phyloP scores from a whole-genome alignment of 2,113 vertebrate genomes.

The Onychorhynchus coronatus region DNA sequence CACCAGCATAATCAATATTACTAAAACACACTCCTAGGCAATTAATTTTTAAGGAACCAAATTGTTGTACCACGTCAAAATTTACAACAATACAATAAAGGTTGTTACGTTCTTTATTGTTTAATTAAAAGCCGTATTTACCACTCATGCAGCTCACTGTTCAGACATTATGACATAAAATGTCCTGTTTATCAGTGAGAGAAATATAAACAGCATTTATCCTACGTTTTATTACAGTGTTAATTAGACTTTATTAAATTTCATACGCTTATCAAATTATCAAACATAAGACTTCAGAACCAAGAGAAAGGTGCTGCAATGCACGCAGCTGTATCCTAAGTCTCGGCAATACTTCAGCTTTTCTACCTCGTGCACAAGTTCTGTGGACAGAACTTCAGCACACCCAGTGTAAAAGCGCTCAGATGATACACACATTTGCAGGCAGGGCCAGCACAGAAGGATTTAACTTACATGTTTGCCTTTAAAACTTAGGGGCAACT shows the following conservation, averaged over 20 bases:
- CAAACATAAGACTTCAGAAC: not conserved
- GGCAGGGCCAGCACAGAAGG: not conserved
- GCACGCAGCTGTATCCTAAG: not conserved
- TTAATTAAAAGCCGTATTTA: slow-evolving; percentile 85
- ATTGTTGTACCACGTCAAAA: slow-evolving; percentile 73
- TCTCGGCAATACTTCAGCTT: not conserved
- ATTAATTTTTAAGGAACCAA: slow-evolving; percentile 85
- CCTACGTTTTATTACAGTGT: slow-evolving; percentile 39
- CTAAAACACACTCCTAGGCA: slow-evolving; percentile 79
- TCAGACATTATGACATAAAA: slow-evolving; percentile 61
- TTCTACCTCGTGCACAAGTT: not conserved
- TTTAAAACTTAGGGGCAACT: not conserved
- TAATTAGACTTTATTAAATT: slow-evolving; percentile 73
- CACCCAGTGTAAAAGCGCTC: not conserved
- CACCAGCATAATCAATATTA: slow-evolving; percentile 79
- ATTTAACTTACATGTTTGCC: accelerated
- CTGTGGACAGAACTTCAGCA: not conserved
- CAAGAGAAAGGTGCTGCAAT: not conserved
- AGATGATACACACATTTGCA: not conserved
- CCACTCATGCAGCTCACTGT: slow-evolving; percentile 62
- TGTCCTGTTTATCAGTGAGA: slow-evolving; percentile 54
- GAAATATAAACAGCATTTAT: slow-evolving; percentile 41
- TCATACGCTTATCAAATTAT: slow-evolving; percentile 66
- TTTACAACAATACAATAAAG: slow-evolving; percentile 77
- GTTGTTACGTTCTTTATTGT: slow-evolving; percentile 77